Percentiles rank a stretch among this genome's conserved stretches.
Evolutionary conservation across 2,113 vertebrate species (phyloP).

Genomic region (Catharus fuscescens): DNA sequence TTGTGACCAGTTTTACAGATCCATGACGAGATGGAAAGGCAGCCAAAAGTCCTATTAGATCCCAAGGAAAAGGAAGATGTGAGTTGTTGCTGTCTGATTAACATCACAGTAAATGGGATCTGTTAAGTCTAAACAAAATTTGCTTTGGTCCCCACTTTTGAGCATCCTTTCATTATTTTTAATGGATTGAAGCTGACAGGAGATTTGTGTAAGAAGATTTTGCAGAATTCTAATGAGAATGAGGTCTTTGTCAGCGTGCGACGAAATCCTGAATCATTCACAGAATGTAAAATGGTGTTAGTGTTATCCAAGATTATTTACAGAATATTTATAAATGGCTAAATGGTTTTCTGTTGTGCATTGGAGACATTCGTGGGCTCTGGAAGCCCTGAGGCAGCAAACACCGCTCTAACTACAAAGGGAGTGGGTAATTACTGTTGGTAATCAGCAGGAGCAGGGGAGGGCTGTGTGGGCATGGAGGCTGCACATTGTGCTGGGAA

Average conservation of each 20-base stretch:
- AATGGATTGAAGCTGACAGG: constrained; percentile 24
- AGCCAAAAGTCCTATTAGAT: background rate
- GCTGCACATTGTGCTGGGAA: background rate
- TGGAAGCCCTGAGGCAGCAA: background rate
- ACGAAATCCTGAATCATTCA: background rate
- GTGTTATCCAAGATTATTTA: constrained; percentile 28
- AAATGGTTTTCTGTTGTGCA: background rate
- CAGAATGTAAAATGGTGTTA: constrained; percentile 5
- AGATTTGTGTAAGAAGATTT: constrained; percentile 61
- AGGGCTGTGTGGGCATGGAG: background rate
- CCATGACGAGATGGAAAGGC: background rate
- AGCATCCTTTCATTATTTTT: constrained; percentile 40
- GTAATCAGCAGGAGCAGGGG: background rate
- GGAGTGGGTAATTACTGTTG: background rate
- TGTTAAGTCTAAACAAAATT: constrained; percentile 9
- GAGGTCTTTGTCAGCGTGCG: background rate
- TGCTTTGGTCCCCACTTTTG: constrained; percentile 16
- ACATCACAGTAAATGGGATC: background rate
- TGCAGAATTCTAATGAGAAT: constrained; percentile 13
- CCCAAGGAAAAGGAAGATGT: background rate
- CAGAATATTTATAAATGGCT: background rate
- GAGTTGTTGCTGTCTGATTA: background rate
- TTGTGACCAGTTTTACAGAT: background rate
- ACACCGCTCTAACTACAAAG: background rate
- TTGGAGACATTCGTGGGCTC: fast-evolving